Evolutionary conservation across 2,797 vertebrate species (phyloP), one percentile per base, ranked within the genome.

Genomic region (Melanotaenia pygmaea): DNA sequence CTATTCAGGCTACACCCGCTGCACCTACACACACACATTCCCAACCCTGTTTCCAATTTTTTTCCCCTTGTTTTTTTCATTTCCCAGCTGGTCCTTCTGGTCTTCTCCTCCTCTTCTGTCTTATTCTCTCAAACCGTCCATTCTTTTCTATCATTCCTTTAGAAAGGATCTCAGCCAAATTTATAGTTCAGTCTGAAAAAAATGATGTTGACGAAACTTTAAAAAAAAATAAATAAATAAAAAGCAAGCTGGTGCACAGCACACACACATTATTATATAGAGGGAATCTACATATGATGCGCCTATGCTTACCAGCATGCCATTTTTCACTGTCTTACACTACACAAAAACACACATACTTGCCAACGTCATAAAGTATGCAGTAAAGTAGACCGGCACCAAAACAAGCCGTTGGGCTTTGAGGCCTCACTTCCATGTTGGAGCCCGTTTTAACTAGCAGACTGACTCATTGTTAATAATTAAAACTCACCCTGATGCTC

Each of bases 351-450:
- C 50, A 68, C 40, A 65, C 63, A 59, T 54, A 75, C 67, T 56
- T 24, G 75, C 72, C 77, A 85, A 70, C 79, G 69, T 83, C 78
- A 88, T 89, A 81, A 83, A 83, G 81, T 83, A 87, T 88, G 86
- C 88, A 89, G 76, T 78, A 71, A 86, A 85, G 85, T 89, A 86
- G 87, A 87, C 81, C 59, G 70, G 64, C 3, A 85, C 86, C 91
- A 89, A 89, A 90, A 89, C 77, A 83, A 90, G 87, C 88, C 81
- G 60, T 69, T 84, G 85, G 90, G 89, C 85, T 91, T 86, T 81
- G 88, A 86, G 88, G 84, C 69, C 88, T 91, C 77, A 88, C 89
- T 93, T 93, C 86, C 86, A 91, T 89, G 86, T 80, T 85, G 85
- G 83, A 89, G 64, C 81, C 83, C 65, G 72, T 90, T 91, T 91